Evolutionary conservation across 2,888 invertebrate genomes (phyloP).

Genomic region (Sphaeridia pumilis): DNA sequence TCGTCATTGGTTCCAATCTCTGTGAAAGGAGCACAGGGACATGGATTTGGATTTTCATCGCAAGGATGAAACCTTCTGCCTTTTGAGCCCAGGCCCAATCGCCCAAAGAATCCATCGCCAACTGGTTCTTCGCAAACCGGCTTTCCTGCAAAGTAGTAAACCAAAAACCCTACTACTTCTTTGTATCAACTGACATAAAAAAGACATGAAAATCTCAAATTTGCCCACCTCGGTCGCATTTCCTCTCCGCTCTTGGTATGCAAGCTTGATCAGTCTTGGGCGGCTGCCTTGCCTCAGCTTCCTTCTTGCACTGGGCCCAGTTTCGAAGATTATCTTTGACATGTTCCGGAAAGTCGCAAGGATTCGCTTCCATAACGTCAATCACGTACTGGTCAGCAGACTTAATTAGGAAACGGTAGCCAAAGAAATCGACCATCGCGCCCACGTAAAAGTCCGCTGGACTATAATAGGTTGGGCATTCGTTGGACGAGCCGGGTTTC

Average conservation of each 20-base stretch:
- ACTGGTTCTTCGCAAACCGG: slow-evolving; percentile 30
- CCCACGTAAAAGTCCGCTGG: slow-evolving; percentile 71
- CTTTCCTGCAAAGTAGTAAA: background rate
- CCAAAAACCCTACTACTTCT: no score
- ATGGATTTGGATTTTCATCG: slow-evolving; percentile 27
- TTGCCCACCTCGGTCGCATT: slow-evolving; percentile 30
- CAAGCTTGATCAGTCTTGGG: background rate
- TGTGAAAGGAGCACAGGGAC: slow-evolving; percentile 25
- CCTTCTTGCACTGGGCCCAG: slow-evolving; percentile 50
- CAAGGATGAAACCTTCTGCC: slow-evolving; percentile 24
- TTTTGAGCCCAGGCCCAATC: slow-evolving; percentile 20
- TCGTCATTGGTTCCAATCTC: slow-evolving; percentile 31
- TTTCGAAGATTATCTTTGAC: slow-evolving; percentile 55
- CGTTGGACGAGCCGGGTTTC: slow-evolving; percentile 56
- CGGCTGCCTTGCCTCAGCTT: no score
- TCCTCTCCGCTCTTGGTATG: slow-evolving; percentile 12
- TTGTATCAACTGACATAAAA: no score
- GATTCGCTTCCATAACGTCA: slow-evolving; percentile 52
- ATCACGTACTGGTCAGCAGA: slow-evolving; percentile 62
- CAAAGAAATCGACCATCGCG: slow-evolving; percentile 56
- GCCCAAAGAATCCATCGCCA: slow-evolving; percentile 34
- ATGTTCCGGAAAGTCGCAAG: slow-evolving; percentile 56
- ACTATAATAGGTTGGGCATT: slow-evolving; percentile 62
- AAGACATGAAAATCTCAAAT: no score
- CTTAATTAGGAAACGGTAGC: slow-evolving; percentile 62